Base-by-base conservation (phyloP, 1,140 invertebrate species). In the Aradophagus sp. region DNA sequence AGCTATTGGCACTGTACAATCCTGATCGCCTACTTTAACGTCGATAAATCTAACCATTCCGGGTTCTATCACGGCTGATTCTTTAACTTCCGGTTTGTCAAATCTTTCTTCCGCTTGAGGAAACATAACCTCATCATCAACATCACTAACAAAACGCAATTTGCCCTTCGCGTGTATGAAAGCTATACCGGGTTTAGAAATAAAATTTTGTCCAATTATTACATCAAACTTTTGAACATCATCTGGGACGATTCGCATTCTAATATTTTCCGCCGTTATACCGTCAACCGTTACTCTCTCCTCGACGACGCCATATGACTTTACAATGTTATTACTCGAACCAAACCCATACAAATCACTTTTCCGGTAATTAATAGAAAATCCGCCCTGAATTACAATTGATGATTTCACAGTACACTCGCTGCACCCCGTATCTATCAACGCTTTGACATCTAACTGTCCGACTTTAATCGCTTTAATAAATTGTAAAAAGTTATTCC, bases 241-340 rank as follows among this genome's bases (percentile, higher is more conserved):
- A 36, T 70, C 67, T 5, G 67, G 67, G 10, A 70, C 67, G 6
- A 70, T 45, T 16, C 14, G 29, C 8, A 66, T 35, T 19, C n/a
- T 10, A 35, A 41, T 8, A 2, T 13, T 17, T 1, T 35, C 2
- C 0, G 39, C 32, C 1, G 6, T 5, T 4, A 55, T 5, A 19
- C 56, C 35, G 16, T 56, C 50, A 8, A 56, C 15, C 1, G 1
- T 42, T 8, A 56, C 4, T 31, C 12, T 27, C 32, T 48, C 27
- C 5, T 14, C 16, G 13, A 66, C 31, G 5, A 55, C 8, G 7
- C 41, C 61, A 6, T 20, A 6, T 12, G 61, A 55, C 26, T 39
- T 41, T 1, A 55, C 34, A 8, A 48, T 31, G 13, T 66, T 66
- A 19, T 32, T 15, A n/a, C 14, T 15, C 1, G 13, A 8, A 1